Percentiles rank a stretch among this genome's conserved stretches.
Conservation (phyloP, 1,140 invertebrate genomes). For the Heterodera carotae region DNA sequence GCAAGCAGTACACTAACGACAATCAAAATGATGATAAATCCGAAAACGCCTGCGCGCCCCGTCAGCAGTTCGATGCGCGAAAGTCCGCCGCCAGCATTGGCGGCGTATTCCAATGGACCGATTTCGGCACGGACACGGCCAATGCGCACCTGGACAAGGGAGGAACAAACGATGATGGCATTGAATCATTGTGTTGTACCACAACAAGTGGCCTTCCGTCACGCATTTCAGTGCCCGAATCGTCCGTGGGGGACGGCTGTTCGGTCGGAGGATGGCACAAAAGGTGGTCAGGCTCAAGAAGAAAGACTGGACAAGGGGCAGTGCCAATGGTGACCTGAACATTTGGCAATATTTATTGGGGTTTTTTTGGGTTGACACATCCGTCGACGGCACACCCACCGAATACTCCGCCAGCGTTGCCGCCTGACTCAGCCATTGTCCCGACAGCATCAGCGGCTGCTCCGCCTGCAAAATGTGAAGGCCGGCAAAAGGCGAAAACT, state of each 20-base stretch:
- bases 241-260: slow-evolving; percentile 79
- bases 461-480: slow-evolving; percentile 78
- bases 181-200: slow-evolving; percentile 67
- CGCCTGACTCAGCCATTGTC: slow-evolving; percentile 63
- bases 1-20: slow-evolving; percentile 27
- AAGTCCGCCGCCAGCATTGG: slow-evolving; percentile 67
- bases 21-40: slow-evolving; percentile 66
- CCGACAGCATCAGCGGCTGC: slow-evolving; percentile 89
- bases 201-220: slow-evolving; percentile 80
- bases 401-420: slow-evolving; percentile 55
- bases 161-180: neutral
- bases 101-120: slow-evolving; percentile 77
- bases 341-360: slow-evolving; percentile 62
- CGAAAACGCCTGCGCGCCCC: neutral
- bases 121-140: slow-evolving; percentile 85
- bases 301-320: slow-evolving; percentile 86
- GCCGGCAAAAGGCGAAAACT: slow-evolving; percentile 82
- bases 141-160: slow-evolving; percentile 69
- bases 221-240: slow-evolving; percentile 77
- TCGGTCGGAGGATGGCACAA: slow-evolving; percentile 70
- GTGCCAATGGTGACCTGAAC: slow-evolving; percentile 87
- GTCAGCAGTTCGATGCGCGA: slow-evolving; percentile 20
- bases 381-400: slow-evolving; percentile 15
- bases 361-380: too few relatives aligned
- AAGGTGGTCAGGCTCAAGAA: slow-evolving; percentile 72